Evolutionary conservation across 2,113 vertebrate species (phyloP).

Genomic region (Semicossyphus pulcher): DNA sequence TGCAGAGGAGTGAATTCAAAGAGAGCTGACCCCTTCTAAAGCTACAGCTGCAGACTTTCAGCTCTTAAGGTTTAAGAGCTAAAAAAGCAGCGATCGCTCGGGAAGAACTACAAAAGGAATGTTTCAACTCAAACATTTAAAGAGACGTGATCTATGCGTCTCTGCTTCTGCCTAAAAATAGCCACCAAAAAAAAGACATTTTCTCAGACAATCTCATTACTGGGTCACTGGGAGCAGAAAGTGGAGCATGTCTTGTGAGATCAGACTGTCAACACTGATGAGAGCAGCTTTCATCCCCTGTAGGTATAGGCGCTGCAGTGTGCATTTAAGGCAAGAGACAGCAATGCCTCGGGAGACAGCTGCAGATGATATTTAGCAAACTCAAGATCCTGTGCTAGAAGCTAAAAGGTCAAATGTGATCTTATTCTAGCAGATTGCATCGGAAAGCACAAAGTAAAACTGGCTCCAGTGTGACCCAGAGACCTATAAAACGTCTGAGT

Average conservation of each 20-base stretch:
- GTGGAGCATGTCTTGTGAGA: constrained; percentile 66
- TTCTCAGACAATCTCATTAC: constrained; percentile 63
- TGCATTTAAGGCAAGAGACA: constrained; percentile 31
- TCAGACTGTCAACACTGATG: constrained; percentile 51
- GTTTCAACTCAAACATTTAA: constrained; percentile 30
- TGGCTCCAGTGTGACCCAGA: constrained; percentile 15
- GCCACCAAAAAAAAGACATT: constrained; percentile 39
- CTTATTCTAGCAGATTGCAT: neutral
- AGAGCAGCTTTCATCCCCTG: constrained; percentile 51
- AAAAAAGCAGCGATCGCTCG: constrained; percentile 22
- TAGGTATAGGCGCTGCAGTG: constrained; percentile 17
- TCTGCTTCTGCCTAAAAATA: constrained; percentile 68
- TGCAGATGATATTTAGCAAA: constrained; percentile 11
- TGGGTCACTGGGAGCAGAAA: constrained; percentile 68
- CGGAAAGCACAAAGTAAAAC: constrained; percentile 8
- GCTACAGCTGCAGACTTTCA: constrained; percentile 10
- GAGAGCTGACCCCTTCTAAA: constrained; percentile 18
- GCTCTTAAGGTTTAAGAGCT: no score
- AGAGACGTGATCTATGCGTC: constrained; percentile 29
- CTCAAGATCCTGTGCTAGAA: neutral
- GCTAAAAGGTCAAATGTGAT: constrained; percentile 13
- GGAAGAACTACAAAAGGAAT: constrained; percentile 45
- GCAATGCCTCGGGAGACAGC: constrained; percentile 20
- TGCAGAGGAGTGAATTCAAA: constrained; percentile 33
- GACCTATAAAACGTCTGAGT: constrained; percentile 1